These are phyloP conservation scores for Bos javanicus DNA, from an alignment of 2,113 vertebrate species.

Conservation along the genomic window DNA sequence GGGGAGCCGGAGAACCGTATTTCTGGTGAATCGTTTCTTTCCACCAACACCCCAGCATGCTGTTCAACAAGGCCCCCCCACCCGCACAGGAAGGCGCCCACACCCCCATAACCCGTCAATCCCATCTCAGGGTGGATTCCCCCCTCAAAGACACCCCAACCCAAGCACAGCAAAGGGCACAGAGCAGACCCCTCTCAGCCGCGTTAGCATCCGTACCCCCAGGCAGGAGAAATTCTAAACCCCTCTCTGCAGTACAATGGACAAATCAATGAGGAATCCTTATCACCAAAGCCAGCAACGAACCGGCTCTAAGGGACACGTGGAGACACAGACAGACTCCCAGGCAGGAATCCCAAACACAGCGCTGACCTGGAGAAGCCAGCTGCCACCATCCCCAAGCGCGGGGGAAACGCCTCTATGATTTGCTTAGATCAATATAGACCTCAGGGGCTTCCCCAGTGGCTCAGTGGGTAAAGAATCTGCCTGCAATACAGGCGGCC, in stretches of 20 bases:
- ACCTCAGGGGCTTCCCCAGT: fast-evolving
- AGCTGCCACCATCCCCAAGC: neutral
- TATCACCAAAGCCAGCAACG: fast-evolving
- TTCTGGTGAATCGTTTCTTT: fast-evolving
- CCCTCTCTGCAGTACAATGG: fast-evolving
- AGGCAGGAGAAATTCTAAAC: no score
- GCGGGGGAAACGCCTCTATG: fast-evolving
- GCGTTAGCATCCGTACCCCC: fast-evolving
- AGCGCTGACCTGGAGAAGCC: neutral
- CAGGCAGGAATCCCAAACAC: fast-evolving
- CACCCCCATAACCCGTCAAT: neutral
- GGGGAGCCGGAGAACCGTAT: fast-evolving
- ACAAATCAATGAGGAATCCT: neutral
- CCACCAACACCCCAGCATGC: fast-evolving
- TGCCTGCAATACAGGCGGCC: neutral
- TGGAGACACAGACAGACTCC: fast-evolving
- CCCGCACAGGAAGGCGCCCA: fast-evolving
- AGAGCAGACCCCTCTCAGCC: neutral
- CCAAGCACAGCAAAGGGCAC: neutral
- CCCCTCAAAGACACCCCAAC: no score
- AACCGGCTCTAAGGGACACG: neutral
- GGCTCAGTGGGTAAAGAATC: neutral
- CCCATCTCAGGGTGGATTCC: neutral
- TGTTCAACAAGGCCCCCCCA: neutral
- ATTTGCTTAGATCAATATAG: fast-evolving